Conservation (phyloP, 2,113 vertebrate species). For the Malurus alboscapulatus region DNA sequence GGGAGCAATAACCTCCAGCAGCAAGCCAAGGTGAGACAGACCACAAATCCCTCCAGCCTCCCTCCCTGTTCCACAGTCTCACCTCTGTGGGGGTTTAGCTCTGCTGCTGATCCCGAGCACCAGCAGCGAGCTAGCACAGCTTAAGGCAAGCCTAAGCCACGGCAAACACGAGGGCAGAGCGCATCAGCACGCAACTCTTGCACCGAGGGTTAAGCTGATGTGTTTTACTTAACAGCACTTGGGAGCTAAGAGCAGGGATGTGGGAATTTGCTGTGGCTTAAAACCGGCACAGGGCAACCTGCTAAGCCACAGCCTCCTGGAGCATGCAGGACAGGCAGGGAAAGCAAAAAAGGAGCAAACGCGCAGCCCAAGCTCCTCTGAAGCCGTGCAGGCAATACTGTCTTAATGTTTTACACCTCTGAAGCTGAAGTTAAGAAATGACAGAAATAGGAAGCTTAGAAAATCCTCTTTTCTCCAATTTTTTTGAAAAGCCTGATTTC, state of each 20-base stretch:
- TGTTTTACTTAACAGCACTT: slow-evolving; percentile 32
- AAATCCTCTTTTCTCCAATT: not conserved
- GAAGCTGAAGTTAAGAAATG: slow-evolving; percentile 1
- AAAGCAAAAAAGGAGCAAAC: not conserved
- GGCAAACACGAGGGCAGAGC: not conserved
- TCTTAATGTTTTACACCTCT: not conserved
- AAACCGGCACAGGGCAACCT: not conserved
- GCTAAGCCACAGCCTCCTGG: not conserved
- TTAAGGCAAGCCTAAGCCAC: slow-evolving; percentile 27
- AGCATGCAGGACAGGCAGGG: not conserved
- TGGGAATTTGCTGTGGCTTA: slow-evolving; percentile 31
- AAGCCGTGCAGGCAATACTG: not conserved
- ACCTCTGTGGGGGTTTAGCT: not conserved
- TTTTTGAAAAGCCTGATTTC: not conserved
- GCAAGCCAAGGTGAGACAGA: not conserved
- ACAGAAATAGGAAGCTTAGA: not conserved
- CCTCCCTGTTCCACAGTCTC: not conserved
- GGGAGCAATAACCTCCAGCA: not conserved
- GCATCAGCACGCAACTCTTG: not conserved
- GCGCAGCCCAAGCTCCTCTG: rapidly evolving
- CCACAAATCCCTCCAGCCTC: not conserved
- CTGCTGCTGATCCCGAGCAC: rapidly evolving
- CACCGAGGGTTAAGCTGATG: slow-evolving; percentile 1
- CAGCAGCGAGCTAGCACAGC: not conserved
- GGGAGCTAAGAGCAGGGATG: not conserved